Conservation (phyloP, 2,888 invertebrate genomes). For the Sipunculus nudus region DNA sequence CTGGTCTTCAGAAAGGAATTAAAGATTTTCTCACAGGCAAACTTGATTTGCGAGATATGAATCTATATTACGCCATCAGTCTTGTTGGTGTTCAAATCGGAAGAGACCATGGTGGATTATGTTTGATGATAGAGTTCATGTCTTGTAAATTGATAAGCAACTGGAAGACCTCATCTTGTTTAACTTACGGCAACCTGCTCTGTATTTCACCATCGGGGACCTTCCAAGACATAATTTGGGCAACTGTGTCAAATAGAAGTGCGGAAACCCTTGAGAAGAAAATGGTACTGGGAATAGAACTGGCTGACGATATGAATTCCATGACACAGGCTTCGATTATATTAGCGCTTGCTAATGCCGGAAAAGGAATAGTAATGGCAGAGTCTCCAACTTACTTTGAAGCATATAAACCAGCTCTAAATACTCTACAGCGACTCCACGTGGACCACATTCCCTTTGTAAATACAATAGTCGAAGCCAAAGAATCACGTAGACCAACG, state of each 20-base stretch:
- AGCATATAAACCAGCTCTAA: constrained; percentile 78
- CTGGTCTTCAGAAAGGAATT: constrained; percentile 10
- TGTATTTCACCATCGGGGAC: constrained; percentile 25
- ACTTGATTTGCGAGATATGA: constrained; percentile 31
- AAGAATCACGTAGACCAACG: constrained; percentile 44
- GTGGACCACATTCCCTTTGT: constrained; percentile 74
- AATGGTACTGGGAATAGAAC: constrained; percentile 20
- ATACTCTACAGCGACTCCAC: constrained; percentile 73
- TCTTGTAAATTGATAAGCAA: constrained; percentile 14
- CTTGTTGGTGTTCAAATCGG: constrained; percentile 13
- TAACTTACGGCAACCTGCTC: constrained; percentile 32
- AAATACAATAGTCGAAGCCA: constrained; percentile 74
- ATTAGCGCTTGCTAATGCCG: not conserved
- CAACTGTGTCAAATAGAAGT: constrained; percentile 25
- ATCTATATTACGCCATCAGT: constrained; percentile 17
- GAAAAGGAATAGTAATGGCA: constrained; percentile 70
- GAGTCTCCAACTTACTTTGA: constrained; percentile 82
- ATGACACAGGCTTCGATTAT: constrained; percentile 7
- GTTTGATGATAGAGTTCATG: constrained; percentile 14
- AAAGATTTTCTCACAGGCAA: constrained; percentile 11
- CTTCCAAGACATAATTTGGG: constrained; percentile 32
- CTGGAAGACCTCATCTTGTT: constrained; percentile 18
- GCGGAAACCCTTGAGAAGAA: constrained; percentile 10
- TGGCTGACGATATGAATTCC: constrained; percentile 18
- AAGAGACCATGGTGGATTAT: constrained; percentile 1